A percentile compares a stretch with the other conserved stretches of the same genome.
phyloP scores from a whole-genome alignment of 2,797 vertebrate genomes.

The Malurus splendens region DNA sequence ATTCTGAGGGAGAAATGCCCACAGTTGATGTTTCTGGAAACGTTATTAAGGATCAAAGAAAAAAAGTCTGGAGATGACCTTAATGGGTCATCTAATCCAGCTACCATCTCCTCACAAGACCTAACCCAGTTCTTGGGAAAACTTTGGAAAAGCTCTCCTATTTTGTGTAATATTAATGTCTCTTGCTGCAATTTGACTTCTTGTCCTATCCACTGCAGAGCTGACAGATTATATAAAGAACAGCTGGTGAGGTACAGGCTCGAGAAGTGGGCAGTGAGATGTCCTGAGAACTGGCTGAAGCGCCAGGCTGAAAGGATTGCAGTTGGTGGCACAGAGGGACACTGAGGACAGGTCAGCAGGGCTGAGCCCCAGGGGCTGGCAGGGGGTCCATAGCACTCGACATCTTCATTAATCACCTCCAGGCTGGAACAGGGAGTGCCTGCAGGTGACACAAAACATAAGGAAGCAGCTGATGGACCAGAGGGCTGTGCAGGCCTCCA shows the following conservation, averaged over 20 bases:
- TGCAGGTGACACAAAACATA: not conserved
- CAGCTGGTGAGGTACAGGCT: not conserved
- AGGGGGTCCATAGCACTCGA: not conserved
- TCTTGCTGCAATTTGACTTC: not conserved
- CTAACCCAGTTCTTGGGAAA: not conserved
- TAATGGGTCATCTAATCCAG: not conserved
- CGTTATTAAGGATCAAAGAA: not conserved
- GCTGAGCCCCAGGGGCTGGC: not conserved
- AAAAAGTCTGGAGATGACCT: not conserved
- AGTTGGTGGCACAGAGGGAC: not conserved
- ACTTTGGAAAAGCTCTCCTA: not conserved
- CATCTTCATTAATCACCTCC: not conserved
- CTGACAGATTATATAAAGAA: not conserved
- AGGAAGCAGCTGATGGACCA: not conserved
- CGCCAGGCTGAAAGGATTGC: not conserved
- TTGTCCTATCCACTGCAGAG: not conserved
- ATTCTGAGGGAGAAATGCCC: not conserved
- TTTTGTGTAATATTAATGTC: not conserved
- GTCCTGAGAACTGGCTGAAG: not conserved
- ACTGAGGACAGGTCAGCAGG: not conserved
- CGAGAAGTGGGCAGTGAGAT: not conserved
- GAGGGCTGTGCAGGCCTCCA: not conserved
- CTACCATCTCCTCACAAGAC: not conserved
- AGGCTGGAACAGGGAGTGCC: not conserved
- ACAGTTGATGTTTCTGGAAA: not conserved